phyloP scores from a whole-genome alignment of 2,797 vertebrate genomes.

The Miichthys miiuy region DNA sequence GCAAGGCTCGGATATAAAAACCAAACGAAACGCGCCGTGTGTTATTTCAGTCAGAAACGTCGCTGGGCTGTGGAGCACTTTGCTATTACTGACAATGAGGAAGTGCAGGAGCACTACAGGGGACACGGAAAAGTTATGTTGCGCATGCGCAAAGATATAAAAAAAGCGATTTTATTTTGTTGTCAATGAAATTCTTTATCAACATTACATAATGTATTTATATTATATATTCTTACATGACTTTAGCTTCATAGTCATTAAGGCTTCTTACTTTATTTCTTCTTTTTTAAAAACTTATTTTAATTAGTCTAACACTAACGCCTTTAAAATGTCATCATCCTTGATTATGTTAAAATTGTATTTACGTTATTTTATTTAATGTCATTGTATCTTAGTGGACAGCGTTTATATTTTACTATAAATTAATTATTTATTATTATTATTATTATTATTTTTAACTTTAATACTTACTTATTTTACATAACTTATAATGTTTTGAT shows the following conservation, averaged over 20 bases:
- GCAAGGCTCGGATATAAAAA: conserved; percentile 22
- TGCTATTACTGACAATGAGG: conserved; percentile 76
- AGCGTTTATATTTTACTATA: too few species aligned
- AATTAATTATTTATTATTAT: too few species aligned
- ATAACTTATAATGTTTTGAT: too few species aligned
- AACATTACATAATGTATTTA: not conserved
- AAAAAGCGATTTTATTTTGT: too few species aligned
- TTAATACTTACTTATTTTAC: too few species aligned
- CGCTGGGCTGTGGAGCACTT: conserved; percentile 25
- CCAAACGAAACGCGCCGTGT: not conserved
- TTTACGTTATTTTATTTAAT: too few species aligned
- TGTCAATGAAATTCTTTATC: not conserved
- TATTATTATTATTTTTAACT: too few species aligned
- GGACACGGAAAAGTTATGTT: conserved; percentile 77
- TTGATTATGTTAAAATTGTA: too few species aligned
- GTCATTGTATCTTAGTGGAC: too few species aligned
- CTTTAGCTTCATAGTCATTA: not conserved
- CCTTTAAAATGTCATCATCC: too few species aligned
- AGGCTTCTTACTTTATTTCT: not conserved
- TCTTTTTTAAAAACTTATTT: too few species aligned
- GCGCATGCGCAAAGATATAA: conserved; percentile 76
- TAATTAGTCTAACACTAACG: too few species aligned
- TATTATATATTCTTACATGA: not conserved
- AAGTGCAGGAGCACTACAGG: conserved; percentile 69
- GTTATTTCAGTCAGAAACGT: conserved; percentile 35